Conservation (phyloP, 2,888 invertebrate genomes). For the Drosophila falleni region DNA sequence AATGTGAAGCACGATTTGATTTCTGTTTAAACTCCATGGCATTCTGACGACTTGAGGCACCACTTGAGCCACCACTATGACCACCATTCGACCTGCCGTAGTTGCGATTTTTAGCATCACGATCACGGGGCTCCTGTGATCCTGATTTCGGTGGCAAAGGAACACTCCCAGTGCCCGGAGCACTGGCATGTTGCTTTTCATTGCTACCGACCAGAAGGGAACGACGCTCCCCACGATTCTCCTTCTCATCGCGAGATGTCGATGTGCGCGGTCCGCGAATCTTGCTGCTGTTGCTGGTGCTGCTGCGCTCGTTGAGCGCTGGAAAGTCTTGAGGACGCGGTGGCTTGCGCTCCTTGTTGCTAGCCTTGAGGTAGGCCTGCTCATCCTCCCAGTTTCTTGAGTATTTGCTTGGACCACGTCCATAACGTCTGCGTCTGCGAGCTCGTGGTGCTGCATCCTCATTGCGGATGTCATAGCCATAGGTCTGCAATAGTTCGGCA, state of each 20-base stretch:
- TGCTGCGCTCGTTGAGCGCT: conserved; percentile 84
- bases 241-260: conserved; percentile 82
- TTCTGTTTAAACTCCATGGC: conserved; percentile 85
- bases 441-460: conserved; percentile 96
- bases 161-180: conserved; percentile 1
- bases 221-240: conserved; percentile 81
- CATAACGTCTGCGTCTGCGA: conserved; percentile 93
- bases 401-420: conserved; percentile 96
- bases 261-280: conserved; percentile 68
- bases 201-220: conserved; percentile 23
- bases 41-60: conserved; percentile 65
- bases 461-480: conserved; percentile 94
- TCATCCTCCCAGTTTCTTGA: conserved; percentile 97
- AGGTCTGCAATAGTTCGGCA: conserved; percentile 70
- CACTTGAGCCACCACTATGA: conserved; percentile 28
- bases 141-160: conserved; percentile 16
- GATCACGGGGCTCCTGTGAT: conserved; percentile 35
- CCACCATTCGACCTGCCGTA: conserved; percentile 58
- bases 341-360: conserved; percentile 83
- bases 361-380: conserved; percentile 91
- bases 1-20: conserved; percentile 42
- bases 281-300: conserved; percentile 36
- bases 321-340: conserved; percentile 87
- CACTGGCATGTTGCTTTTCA: conserved; percentile 25
- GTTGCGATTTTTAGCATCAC: conserved; percentile 56